Evolutionary conservation across 2,113 vertebrate genomes (phyloP).

Genomic region (Promerops cafer): DNA sequence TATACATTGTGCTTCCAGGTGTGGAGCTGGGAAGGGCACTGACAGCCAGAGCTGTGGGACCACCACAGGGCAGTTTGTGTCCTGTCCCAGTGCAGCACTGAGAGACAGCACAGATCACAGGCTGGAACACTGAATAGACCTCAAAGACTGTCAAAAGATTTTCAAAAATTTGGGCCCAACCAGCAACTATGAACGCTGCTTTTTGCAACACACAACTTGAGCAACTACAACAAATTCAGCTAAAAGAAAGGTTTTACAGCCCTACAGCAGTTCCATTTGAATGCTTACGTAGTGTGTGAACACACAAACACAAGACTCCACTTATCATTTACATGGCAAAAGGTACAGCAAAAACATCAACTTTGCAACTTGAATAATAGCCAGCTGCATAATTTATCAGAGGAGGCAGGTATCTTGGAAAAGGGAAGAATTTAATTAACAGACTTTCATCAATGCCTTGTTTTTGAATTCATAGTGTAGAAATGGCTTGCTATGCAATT

Average conservation of each 20-base stretch:
- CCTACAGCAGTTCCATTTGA: background rate
- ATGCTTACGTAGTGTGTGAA: background rate
- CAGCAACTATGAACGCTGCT: background rate
- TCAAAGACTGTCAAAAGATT: background rate
- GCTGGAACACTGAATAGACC: fast-evolving
- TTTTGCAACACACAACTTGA: background rate
- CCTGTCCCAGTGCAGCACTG: background rate
- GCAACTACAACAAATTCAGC: background rate
- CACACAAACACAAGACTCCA: background rate
- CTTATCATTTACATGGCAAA: background rate
- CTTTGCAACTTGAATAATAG: background rate
- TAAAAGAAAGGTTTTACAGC: background rate
- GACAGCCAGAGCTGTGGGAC: background rate
- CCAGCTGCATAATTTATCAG: background rate
- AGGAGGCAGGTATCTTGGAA: background rate
- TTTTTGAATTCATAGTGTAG: background rate
- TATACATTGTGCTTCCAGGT: background rate
- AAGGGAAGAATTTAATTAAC: background rate
- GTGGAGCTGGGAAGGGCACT: background rate
- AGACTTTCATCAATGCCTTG: background rate
- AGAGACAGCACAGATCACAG: background rate
- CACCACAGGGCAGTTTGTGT: background rate
- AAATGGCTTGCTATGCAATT: background rate
- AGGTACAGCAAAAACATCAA: background rate
- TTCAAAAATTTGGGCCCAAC: background rate